Conservation (phyloP, 92 coral and sea anemone genomes). For the Heliopora coerulea region DNA sequence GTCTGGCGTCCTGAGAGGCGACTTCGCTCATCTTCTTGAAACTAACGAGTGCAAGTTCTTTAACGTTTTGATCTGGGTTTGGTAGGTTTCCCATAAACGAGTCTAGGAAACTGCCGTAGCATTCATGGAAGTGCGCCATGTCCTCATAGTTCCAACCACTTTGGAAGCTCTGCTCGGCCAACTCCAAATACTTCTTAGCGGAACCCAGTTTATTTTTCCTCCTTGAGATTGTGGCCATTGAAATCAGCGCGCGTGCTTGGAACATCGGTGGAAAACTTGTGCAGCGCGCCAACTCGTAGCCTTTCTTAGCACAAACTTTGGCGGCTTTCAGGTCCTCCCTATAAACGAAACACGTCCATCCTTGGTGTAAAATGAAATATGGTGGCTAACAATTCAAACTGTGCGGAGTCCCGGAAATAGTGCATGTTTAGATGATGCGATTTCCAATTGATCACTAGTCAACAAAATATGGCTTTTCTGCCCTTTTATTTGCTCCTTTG, state of each 20-base stretch:
- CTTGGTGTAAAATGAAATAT: too few species aligned
- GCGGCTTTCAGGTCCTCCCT: background rate
- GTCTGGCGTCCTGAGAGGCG: constrained; percentile 8
- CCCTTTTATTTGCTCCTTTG: too few species aligned
- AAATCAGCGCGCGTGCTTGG: constrained; percentile 22
- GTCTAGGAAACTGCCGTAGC: constrained; percentile 24
- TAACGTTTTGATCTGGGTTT: constrained; percentile 2
- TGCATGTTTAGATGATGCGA: too few species aligned
- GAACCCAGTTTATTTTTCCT: background rate
- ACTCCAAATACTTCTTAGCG: background rate
- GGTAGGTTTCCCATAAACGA: background rate
- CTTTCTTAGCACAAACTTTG: background rate
- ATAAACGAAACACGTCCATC: constrained; percentile 6
- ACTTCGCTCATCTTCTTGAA: constrained; percentile 25
- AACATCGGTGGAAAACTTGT: constrained; percentile 21
- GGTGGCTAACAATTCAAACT: too few species aligned
- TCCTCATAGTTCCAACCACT: background rate
- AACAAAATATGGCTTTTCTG: too few species aligned
- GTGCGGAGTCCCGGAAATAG: too few species aligned
- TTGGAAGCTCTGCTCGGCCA: constrained; percentile 14
- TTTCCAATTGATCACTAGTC: too few species aligned
- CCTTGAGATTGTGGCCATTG: background rate
- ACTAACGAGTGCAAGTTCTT: constrained; percentile 10
- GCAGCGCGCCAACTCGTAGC: constrained; percentile 1
- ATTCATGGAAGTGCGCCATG: constrained; percentile 23